phyloP scores from a whole-genome alignment of 2,888 invertebrate species.

The Drosophila rellima region DNA sequence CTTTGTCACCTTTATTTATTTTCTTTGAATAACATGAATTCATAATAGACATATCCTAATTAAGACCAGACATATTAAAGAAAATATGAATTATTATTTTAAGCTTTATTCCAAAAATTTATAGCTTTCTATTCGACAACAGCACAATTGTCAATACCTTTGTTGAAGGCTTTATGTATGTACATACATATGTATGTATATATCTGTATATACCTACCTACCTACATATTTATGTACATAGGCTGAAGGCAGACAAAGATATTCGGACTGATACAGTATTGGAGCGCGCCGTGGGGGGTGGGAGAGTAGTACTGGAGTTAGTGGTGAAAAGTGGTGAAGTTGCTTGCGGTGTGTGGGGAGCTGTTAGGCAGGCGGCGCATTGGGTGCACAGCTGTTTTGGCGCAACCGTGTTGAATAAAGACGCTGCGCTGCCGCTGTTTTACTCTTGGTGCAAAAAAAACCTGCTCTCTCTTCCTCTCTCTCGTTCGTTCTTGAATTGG shows the following conservation, averaged over 20 bases:
- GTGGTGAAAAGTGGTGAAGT: slow-evolving; percentile 36
- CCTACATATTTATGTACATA: slow-evolving; percentile 13
- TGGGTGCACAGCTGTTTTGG: slow-evolving; percentile 56
- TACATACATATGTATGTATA: no score
- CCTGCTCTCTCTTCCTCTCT: slow-evolving; percentile 20
- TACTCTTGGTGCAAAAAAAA: slow-evolving; percentile 9
- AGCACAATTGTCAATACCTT: background rate
- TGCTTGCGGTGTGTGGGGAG: background rate
- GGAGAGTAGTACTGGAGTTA: slow-evolving; percentile 27
- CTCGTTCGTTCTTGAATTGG: slow-evolving; percentile 4
- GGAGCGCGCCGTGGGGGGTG: background rate
- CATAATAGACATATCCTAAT: no score
- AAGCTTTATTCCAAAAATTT: no score
- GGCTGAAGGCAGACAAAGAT: slow-evolving; percentile 47
- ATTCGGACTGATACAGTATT: slow-evolving; percentile 32
- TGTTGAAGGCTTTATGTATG: background rate
- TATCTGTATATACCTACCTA: slow-evolving; percentile 1
- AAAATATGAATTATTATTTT: no score
- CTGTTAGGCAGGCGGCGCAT: slow-evolving; percentile 11
- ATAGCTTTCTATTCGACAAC: background rate
- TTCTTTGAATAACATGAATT: no score
- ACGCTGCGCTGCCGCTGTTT: slow-evolving; percentile 12
- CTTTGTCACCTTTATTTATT: no score
- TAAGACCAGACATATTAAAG: no score
- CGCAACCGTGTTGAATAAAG: slow-evolving; percentile 43